A percentile compares a stretch with the other conserved stretches of the same genome.
These are phyloP conservation scores for Noctilio leporinus DNA, from an alignment of 2,113 vertebrate species.

Conservation along the genomic window DNA sequence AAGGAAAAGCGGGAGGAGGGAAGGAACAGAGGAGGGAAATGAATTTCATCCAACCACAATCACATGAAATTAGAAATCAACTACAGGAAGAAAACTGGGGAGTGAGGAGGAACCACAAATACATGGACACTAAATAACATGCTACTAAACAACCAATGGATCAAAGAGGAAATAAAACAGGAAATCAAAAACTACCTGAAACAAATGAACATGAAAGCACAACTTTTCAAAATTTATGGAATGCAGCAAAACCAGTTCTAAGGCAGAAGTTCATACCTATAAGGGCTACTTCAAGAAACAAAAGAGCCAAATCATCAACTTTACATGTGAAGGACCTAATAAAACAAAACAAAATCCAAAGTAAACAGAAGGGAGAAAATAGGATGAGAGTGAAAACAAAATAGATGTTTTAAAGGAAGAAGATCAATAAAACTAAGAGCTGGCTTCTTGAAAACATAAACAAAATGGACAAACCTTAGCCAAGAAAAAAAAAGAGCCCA, in stretches of 20 bases:
- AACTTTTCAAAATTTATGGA: background rate
- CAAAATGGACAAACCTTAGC: no score
- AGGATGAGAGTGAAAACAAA: background rate
- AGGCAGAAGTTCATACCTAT: background rate
- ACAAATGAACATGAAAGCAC: background rate
- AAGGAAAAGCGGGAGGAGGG: no score
- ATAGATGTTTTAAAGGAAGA: background rate
- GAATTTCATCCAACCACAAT: no score
- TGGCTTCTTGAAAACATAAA: no score
- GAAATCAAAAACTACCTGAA: background rate
- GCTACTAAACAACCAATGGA: background rate
- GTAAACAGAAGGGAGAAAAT: background rate
- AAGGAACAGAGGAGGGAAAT: no score
- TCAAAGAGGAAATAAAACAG: background rate
- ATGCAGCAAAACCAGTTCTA: background rate
- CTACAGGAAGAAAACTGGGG: background rate
- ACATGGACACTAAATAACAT: background rate
- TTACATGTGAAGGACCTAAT: background rate
- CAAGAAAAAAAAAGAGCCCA: no score
- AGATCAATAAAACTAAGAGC: no score
- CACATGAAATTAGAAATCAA: no score
- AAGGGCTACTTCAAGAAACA: background rate
- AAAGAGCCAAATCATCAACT: background rate
- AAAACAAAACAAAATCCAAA: background rate
- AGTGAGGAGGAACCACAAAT: no score